Evolutionary conservation across 2,113 vertebrate species (phyloP).

Genomic region (Athene noctua): DNA sequence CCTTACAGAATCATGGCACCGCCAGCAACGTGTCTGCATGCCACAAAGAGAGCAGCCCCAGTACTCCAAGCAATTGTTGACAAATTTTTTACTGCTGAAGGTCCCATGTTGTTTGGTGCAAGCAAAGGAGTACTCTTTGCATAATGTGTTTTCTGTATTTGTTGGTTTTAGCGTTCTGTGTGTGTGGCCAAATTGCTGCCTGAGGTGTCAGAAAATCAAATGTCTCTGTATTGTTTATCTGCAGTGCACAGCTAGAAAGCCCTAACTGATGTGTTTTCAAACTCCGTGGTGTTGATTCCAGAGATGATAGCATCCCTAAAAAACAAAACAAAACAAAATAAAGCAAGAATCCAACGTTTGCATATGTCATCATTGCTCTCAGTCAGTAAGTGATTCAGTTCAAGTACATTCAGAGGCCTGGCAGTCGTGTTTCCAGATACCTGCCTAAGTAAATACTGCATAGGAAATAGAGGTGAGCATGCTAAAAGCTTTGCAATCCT

Average conservation of each 20-base stretch:
- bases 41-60: background rate
- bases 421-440: background rate
- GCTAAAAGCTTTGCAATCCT: background rate
- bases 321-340: background rate
- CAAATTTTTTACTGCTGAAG: background rate
- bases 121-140: background rate
- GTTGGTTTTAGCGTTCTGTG: background rate
- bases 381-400: background rate
- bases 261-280: background rate
- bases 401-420: background rate
- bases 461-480: background rate
- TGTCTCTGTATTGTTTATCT: background rate
- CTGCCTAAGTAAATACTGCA: background rate
- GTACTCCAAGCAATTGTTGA: background rate
- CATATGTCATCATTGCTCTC: background rate
- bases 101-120: background rate
- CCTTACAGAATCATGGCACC: background rate
- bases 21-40: fast-evolving
- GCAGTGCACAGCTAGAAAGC: background rate
- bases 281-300: background rate
- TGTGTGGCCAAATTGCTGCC: background rate
- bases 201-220: background rate
- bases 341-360: background rate
- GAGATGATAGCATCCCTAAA: background rate
- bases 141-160: background rate